Conservation (phyloP, 2,113 vertebrate species). For the Hydrolagus affinis region DNA sequence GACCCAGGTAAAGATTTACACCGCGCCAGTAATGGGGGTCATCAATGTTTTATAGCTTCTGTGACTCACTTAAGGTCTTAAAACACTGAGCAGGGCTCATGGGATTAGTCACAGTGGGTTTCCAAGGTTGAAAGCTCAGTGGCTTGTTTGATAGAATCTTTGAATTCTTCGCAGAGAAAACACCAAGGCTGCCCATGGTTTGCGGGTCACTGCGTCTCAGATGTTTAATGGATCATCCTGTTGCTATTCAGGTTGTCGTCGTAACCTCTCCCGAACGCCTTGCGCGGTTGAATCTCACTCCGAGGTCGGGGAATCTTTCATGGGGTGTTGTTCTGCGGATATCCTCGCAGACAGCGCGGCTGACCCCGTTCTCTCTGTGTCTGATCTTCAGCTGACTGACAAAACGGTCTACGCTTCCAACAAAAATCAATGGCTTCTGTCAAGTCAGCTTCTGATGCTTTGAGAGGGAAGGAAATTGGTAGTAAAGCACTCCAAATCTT, state of each 20-base stretch:
- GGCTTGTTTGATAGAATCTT: not conserved
- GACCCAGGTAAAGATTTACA: slow-evolving; percentile 57
- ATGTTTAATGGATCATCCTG: not conserved
- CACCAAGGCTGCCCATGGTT: no score
- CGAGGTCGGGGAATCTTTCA: no score
- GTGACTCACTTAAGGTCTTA: not conserved
- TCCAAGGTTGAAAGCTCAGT: not conserved
- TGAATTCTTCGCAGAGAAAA: not conserved
- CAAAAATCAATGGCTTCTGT: no score
- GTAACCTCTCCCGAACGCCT: not conserved
- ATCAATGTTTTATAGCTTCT: not conserved
- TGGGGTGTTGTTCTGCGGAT: not conserved
- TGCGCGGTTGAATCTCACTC: not conserved
- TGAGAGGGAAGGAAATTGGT: no score
- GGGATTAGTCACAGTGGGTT: not conserved
- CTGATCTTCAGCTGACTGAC: no score
- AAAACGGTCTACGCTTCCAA: no score
- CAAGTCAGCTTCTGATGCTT: no score
- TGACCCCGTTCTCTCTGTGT: not conserved
- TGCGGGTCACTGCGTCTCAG: no score
- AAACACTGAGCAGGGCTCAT: not conserved
- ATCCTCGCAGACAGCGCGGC: not conserved
- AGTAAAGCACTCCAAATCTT: no score
- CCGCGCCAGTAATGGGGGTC: not conserved
- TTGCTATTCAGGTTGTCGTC: not conserved